Conservation (phyloP, 1,140 invertebrate genomes). For the Euglossa dilemma region DNA sequence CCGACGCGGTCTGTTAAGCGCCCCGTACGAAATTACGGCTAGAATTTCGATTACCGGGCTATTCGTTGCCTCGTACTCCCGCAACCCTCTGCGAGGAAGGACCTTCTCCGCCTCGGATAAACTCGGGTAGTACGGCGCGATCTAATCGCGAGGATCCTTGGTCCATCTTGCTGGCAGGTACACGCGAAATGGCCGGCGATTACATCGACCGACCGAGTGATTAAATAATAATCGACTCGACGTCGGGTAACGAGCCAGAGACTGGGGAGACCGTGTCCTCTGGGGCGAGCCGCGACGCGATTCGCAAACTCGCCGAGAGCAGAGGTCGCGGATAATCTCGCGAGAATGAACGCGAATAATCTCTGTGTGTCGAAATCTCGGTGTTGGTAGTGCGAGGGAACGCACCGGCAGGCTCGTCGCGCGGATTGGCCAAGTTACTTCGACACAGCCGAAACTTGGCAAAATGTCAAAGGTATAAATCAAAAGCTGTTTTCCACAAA, state of each 20-base stretch:
- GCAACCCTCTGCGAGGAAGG: no score
- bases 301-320: background rate
- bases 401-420: background rate
- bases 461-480: slow-evolving; percentile 31
- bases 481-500: slow-evolving; percentile 8
- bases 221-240: background rate
- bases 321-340: background rate
- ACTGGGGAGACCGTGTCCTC: background rate
- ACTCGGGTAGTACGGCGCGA: no score
- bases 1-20: background rate
- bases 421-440: background rate
- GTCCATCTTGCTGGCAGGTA: no score
- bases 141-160: no score
- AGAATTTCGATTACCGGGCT: background rate
- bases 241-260: background rate
- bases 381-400: background rate
- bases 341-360: background rate
- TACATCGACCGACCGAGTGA: background rate
- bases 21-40: background rate
- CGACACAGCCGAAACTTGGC: background rate
- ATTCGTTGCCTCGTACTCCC: no score
- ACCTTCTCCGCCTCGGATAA: no score
- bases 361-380: background rate
- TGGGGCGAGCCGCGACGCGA: no score
- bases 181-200: background rate